A percentile compares a stretch with the other conserved stretches of the same genome.
phyloP scores from a whole-genome alignment of 2,888 invertebrate species.

The Ceratothoa steindachneri region DNA sequence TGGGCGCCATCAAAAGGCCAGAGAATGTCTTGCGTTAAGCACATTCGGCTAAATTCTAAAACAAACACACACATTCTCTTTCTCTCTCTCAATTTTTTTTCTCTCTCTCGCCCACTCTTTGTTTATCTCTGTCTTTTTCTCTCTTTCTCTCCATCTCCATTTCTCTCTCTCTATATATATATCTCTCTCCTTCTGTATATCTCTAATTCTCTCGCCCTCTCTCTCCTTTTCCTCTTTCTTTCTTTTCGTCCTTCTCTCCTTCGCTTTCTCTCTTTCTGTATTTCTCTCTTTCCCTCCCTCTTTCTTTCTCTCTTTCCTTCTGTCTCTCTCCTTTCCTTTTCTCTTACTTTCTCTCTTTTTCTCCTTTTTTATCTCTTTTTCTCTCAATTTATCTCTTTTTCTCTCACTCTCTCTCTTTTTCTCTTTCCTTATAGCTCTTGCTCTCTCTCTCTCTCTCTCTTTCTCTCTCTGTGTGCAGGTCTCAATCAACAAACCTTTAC shows the following conservation, averaged over 20 bases:
- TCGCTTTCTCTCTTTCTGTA: background rate
- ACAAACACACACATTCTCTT: too few species aligned
- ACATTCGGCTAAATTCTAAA: too few species aligned
- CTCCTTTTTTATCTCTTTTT: background rate
- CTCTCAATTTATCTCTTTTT: background rate
- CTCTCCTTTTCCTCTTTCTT: too few species aligned
- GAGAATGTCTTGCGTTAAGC: too few species aligned
- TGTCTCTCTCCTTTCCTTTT: conserved; percentile 1
- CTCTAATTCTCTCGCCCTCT: too few species aligned
- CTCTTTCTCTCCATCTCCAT: too few species aligned
- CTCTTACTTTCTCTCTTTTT: conserved; percentile 9
- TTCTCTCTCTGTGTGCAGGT: conserved; percentile 3
- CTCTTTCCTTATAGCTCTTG: background rate
- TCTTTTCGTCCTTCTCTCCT: background rate
- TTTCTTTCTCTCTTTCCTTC: conserved; percentile 5
- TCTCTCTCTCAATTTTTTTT: too few species aligned
- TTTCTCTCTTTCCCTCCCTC: conserved; percentile 11
- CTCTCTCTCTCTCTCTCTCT: conserved; percentile 17
- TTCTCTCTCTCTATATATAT: too few species aligned
- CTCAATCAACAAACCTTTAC: background rate
- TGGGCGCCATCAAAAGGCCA: too few species aligned
- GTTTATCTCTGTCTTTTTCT: too few species aligned
- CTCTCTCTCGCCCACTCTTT: too few species aligned
- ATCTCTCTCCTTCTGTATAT: too few species aligned
- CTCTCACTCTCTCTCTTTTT: conserved; percentile 13